Evolutionary conservation across 2,888 invertebrate genomes (phyloP).

Genomic region (Mylabris sibirica): DNA sequence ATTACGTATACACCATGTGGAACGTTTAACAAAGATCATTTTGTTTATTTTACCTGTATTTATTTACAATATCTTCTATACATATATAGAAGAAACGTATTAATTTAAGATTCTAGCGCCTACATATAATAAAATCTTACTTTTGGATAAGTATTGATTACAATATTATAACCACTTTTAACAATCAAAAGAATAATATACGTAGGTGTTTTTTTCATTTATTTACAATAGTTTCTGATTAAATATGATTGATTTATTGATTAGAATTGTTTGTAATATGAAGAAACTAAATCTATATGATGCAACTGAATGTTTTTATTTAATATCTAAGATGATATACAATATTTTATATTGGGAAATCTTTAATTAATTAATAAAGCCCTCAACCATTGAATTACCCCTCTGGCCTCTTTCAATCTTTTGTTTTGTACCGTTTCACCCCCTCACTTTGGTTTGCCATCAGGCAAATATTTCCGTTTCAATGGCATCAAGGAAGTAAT

Average conservation of each 20-base stretch:
- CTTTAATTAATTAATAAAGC: conserved; percentile 6
- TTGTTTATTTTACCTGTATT: not conserved
- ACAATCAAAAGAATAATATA: not conserved
- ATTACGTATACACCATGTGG: too few relatives aligned
- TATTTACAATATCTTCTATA: not conserved
- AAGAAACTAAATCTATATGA: not conserved
- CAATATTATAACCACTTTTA: conserved; percentile 3
- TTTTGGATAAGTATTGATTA: conserved; percentile 3
- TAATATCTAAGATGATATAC: too few relatives aligned
- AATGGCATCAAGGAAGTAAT: conserved; percentile 6
- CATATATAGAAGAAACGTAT: not conserved
- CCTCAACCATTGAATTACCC: conserved; percentile 5
- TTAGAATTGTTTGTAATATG: conserved; percentile 4
- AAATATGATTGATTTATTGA: conserved; percentile 7
- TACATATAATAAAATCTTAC: not conserved
- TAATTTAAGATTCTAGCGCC: not conserved
- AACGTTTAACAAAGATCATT: not conserved
- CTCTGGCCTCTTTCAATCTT: conserved; percentile 3
- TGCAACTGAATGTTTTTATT: not conserved
- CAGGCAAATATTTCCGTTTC: conserved; percentile 7
- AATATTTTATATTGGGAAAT: not conserved
- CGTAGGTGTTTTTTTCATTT: not conserved
- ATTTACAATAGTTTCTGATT: conserved; percentile 2
- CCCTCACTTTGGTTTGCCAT: not conserved
- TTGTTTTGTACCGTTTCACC: not conserved